Percentiles rank a stretch among this genome's conserved stretches.
Evolutionary conservation across 37 sponge, comb jelly and placozoan species (phyloP).

Genomic region (Axinella damicornis): DNA sequence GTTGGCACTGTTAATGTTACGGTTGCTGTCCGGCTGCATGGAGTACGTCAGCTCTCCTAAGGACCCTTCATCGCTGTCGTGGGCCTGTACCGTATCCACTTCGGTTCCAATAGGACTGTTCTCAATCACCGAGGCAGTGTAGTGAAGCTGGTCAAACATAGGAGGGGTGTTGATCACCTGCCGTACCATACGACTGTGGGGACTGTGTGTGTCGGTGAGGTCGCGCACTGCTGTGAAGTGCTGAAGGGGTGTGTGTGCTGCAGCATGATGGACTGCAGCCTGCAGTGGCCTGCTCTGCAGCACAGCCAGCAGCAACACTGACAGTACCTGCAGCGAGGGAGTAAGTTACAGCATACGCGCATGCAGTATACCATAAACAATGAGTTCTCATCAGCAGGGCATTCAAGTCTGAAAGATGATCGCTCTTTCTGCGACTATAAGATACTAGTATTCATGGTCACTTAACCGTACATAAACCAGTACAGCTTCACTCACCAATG

Average conservation of each 20-base stretch:
- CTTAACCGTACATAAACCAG: too few relatives aligned
- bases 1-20: not conserved
- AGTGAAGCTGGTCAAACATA: not conserved
- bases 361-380: too few relatives aligned
- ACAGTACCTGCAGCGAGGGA: too few relatives aligned
- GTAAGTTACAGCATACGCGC: too few relatives aligned
- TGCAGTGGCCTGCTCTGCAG: not conserved
- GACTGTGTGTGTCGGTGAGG: not conserved
- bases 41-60: not conserved
- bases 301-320: not conserved
- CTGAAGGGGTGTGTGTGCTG: not conserved
- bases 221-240: not conserved
- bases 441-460: too few relatives aligned
- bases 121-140: constrained; percentile 2
- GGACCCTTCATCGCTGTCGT: not conserved
- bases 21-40: not conserved
- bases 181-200: not conserved
- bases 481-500: too few relatives aligned
- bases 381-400: too few relatives aligned
- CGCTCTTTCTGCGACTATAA: too few relatives aligned
- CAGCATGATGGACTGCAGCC: not conserved
- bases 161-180: not conserved
- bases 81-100: not conserved
- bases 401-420: too few relatives aligned
- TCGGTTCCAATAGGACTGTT: constrained; percentile 5